phyloP scores from a whole-genome alignment of 2,113 vertebrate genomes.

The Coptodon bakossiorum region DNA sequence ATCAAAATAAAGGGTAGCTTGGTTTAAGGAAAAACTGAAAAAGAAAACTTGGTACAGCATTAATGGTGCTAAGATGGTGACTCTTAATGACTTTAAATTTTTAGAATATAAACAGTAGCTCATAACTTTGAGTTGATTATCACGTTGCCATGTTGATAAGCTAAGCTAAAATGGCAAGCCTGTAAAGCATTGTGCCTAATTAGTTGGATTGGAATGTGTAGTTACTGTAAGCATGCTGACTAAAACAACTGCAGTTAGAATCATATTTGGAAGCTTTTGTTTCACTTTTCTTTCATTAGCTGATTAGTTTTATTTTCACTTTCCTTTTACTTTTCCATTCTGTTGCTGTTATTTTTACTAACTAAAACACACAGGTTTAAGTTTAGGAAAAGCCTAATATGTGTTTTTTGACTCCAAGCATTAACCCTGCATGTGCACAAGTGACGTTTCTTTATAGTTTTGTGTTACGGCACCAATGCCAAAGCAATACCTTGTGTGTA shows the following conservation, averaged over 20 bases:
- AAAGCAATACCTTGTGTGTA: neutral
- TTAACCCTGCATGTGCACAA: neutral
- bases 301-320: neutral
- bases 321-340: neutral
- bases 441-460: neutral
- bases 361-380: neutral
- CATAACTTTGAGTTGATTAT: neutral
- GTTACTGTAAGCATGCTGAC: neutral
- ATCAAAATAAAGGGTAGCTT: neutral
- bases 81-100: neutral
- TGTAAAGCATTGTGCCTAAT: neutral
- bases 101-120: neutral
- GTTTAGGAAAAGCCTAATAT: neutral
- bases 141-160: neutral
- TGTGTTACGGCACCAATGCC: neutral
- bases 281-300: neutral
- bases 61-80: neutral
- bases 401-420: neutral
- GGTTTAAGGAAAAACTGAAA: neutral
- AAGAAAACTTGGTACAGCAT: neutral
- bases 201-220: neutral
- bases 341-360: neutral
- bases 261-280: neutral
- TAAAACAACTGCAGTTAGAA: neutral
- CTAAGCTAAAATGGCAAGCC: neutral